phyloP scores from a whole-genome alignment of 2,888 invertebrate genomes.

The Acanthosepion pharaonis region DNA sequence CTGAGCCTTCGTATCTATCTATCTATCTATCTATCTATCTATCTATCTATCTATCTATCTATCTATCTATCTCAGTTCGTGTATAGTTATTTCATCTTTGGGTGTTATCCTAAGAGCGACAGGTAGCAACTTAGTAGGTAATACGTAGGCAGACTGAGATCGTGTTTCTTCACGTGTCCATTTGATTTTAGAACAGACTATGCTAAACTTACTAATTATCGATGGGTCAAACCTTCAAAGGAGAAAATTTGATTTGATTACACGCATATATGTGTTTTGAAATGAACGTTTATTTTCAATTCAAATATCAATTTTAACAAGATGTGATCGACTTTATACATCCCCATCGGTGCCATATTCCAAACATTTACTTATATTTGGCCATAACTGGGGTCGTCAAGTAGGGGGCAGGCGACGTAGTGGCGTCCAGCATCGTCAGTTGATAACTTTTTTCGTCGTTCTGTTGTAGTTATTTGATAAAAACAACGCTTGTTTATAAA shows the following conservation, averaged over 20 bases:
- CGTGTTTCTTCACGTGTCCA: too few relatives aligned
- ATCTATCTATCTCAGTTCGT: neutral
- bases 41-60: neutral
- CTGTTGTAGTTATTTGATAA: neutral
- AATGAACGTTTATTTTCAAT: neutral
- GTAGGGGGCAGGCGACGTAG: neutral
- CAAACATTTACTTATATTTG: neutral
- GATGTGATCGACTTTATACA: neutral
- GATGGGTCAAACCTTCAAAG: too few relatives aligned
- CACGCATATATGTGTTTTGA: neutral
- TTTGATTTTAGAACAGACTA: too few relatives aligned
- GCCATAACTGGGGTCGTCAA: neutral
- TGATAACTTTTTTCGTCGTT: neutral
- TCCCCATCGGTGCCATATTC: neutral
- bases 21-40: conserved; percentile 37
- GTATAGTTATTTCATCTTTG: neutral
- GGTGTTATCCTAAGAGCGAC: too few relatives aligned
- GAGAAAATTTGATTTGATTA: neutral
- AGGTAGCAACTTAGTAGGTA: too few relatives aligned
- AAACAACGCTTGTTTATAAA: neutral
- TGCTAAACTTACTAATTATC: too few relatives aligned
- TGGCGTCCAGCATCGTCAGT: neutral
- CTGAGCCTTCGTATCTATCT: neutral
- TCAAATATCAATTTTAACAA: neutral
- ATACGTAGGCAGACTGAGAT: too few relatives aligned